Conservation (phyloP, 2,888 invertebrate species). For the Amphimallon solstitiale region DNA sequence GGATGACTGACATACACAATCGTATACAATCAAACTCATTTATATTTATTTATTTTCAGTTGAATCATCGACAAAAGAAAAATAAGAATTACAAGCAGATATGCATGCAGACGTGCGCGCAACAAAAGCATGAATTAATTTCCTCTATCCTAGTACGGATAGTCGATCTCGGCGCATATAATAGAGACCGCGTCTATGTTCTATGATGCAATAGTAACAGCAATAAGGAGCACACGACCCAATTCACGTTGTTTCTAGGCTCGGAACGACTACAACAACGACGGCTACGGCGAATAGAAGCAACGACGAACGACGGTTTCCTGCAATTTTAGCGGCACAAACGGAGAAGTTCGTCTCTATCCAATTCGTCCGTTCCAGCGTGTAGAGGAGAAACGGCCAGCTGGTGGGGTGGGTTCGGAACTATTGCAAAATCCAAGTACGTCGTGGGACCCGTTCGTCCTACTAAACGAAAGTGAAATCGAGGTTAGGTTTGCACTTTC, state of each 20-base stretch:
- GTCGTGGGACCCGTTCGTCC: slow-evolving; percentile 65
- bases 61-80: not conserved
- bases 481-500: slow-evolving; percentile 65
- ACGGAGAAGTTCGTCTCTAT: no score
- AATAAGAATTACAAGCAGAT: no score
- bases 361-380: no score
- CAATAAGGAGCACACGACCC: slow-evolving; percentile 62
- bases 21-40: no score
- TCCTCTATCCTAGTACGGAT: slow-evolving; percentile 49
- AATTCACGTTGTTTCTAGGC: slow-evolving; percentile 63
- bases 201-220: slow-evolving; percentile 57
- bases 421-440: slow-evolving; percentile 55
- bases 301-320: not conserved
- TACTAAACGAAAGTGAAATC: slow-evolving; percentile 66
- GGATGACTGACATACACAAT: no score
- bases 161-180: slow-evolving; percentile 60
- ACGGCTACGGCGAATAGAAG: not conserved
- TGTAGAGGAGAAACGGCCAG: not conserved
- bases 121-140: slow-evolving; percentile 40
- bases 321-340: no score
- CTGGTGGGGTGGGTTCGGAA: slow-evolving; percentile 36
- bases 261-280: slow-evolving; percentile 42
- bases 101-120: not conserved
- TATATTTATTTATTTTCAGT: not conserved
- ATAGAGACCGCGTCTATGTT: slow-evolving; percentile 48